Evolutionary conservation across 2,888 invertebrate genomes (phyloP), one percentile per base, ranked within the genome.

Genomic region (Urechis unicinctus): DNA sequence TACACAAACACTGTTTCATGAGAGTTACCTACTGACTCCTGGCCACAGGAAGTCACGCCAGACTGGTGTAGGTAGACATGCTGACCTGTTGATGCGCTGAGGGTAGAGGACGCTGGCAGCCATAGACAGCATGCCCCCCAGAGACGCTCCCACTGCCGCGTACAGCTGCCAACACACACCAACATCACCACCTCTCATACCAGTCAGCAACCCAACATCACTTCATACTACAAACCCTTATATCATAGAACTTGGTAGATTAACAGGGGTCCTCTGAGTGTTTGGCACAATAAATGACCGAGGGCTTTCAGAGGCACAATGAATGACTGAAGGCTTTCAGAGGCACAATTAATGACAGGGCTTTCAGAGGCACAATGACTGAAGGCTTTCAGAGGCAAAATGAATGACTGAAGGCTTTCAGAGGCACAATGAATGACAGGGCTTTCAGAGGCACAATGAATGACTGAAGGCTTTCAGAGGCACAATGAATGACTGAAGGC

Each of bases 71-170:
- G 28, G 30, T 29, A 28, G 31, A 22, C 48, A 25, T 13, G 13
- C 30, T 21, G 29, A 74, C 74, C 72, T 70, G 26, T 65, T 66
- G 6, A 77, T 69, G 51, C 75, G 63, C 0, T 76, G 71, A 5
- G 77, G 75, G 52, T 61, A 65, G 9, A 69, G 53, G 3, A 69
- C 71, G 6, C 71, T 65, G 3, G 70, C 59, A 55, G 63, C 64
- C 44, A 76, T 51, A 1, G 74, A 74, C 13, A 68, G 63, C 77
- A 77, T 77, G 9, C 76, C 76, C 30, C 76, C 78, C 1, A 78
- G 67, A 0, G 77, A 77, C 1, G 77, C 73, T 2, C 78, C 78
- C 26, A 78, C 73, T 56, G 71, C 61, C 6, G 67, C 71, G 60
- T 77, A 69, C 5, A 77, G 58, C 74, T 75, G 52, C 3, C 60